phyloP scores from a whole-genome alignment of 2,113 vertebrate genomes.

The Onychorhynchus coronatus region DNA sequence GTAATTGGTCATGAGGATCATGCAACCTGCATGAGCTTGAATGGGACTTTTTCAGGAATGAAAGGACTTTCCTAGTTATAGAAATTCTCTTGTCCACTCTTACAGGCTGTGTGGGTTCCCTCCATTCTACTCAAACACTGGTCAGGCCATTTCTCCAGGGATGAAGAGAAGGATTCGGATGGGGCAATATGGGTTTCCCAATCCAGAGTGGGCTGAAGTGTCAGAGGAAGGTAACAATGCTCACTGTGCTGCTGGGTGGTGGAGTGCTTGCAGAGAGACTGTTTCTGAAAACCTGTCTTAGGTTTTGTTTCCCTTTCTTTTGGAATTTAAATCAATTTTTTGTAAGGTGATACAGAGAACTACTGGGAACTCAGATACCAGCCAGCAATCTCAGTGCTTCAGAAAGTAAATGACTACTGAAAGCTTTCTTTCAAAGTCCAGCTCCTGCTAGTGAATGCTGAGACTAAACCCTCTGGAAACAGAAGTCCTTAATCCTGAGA shows the following conservation, averaged over 20 bases:
- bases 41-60: neutral
- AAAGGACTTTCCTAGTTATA: neutral
- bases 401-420: neutral
- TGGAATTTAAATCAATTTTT: neutral
- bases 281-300: neutral
- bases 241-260: neutral
- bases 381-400: neutral
- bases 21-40: neutral
- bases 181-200: constrained; percentile 97
- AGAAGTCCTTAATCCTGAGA: constrained; percentile 5
- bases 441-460: neutral
- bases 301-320: neutral
- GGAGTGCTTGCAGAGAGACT: neutral
- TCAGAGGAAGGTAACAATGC: constrained; percentile 87
- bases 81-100: neutral
- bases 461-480: constrained; percentile 3
- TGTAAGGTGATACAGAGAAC: neutral
- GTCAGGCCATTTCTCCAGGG: constrained; percentile 96
- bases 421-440: constrained; percentile 1
- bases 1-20: neutral
- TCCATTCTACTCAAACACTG: constrained; percentile 97
- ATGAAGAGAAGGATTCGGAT: constrained; percentile 98
- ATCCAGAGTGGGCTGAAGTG: constrained; percentile 94
- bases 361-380: neutral
- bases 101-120: constrained; percentile 94